Base-by-base conservation (phyloP, 2,797 vertebrate genomes). In the Oryzias sinensis region DNA sequence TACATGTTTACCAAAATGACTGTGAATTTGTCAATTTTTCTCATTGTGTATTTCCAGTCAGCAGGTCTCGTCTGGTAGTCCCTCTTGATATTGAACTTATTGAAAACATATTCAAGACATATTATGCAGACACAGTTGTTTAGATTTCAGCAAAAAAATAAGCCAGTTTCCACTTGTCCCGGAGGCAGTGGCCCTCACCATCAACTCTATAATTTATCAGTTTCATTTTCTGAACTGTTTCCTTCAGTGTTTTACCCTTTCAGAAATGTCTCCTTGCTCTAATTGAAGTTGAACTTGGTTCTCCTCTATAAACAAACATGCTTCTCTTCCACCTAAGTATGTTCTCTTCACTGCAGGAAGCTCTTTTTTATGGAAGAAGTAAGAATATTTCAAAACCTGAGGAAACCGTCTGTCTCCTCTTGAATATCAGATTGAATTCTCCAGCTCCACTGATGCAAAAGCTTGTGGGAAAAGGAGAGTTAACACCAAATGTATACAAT, bases 321-420 rank as follows among this genome's bases (percentile, higher is more conserved):
- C 47, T 76, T 81, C 68, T 81, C 87, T 90, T 84, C 84, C 85
- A 70, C 76, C 78, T 74, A 82, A 82, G 77, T 88, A 85, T 83
- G 77, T 85, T 83, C 77, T 85, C 68, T 70, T 77, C 82, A 58
- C 82, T 63, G 7, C 76, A 68, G 77, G 83, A 70, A 14, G 29
- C 59, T 73, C 75, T 59, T 73, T 71, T 81, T 63, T 55, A 63
- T 41, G 59, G 46, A 66, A 46, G 65, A 51, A 71, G 62, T 56
- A 63, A 59, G 45, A 65, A 72, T 62, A 68, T 77, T 74, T 71
- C 48, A 55, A 54, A 63, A 62, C 70, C 18, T 18, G 18, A 1
- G 18, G 18, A 18, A 18, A 18, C 18, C 18, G 18, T 18, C 1
- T 18, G 1, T 18, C 18, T 18, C 18, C 56, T 47, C 59, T 53